phyloP scores from a whole-genome alignment of 2,113 vertebrate genomes.

The Psephotus haematonotus region DNA sequence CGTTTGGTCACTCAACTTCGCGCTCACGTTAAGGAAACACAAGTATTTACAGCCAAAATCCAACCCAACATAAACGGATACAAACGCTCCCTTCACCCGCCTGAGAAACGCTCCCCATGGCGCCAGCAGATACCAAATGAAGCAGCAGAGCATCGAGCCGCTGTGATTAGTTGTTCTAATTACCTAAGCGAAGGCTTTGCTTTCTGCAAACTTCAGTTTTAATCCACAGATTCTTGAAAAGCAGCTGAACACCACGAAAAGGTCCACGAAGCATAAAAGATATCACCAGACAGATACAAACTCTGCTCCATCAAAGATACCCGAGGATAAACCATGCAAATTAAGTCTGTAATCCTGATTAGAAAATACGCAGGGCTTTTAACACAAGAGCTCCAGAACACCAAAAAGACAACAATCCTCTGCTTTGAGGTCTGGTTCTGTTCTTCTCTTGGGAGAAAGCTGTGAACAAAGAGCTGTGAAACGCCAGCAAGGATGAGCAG shows the following conservation, averaged over 20 bases:
- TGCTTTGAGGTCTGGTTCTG: slow-evolving; percentile 15
- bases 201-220: slow-evolving; percentile 28
- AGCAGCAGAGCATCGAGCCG: neutral
- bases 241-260: neutral
- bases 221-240: slow-evolving; percentile 41
- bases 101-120: neutral
- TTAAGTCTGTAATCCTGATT: slow-evolving; percentile 66
- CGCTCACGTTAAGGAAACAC: neutral
- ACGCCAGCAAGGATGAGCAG: slow-evolving; percentile 32
- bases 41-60: neutral
- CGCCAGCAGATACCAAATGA: neutral
- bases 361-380: slow-evolving; percentile 31
- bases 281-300: slow-evolving; percentile 13
- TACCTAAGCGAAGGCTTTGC: slow-evolving; percentile 50
- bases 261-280: neutral
- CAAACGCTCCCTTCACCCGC: neutral
- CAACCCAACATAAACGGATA: neutral
- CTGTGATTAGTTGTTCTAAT: slow-evolving; percentile 11
- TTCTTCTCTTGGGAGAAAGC: slow-evolving; percentile 17
- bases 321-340: slow-evolving; percentile 44
- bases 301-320: neutral
- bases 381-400: slow-evolving; percentile 4
- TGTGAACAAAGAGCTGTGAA: slow-evolving; percentile 57
- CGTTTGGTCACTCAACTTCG: neutral
- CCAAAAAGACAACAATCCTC: slow-evolving; percentile 39